These are phyloP conservation scores for Agapornis canus DNA, from an alignment of 2,797 vertebrate species.

Conservation along the genomic window DNA sequence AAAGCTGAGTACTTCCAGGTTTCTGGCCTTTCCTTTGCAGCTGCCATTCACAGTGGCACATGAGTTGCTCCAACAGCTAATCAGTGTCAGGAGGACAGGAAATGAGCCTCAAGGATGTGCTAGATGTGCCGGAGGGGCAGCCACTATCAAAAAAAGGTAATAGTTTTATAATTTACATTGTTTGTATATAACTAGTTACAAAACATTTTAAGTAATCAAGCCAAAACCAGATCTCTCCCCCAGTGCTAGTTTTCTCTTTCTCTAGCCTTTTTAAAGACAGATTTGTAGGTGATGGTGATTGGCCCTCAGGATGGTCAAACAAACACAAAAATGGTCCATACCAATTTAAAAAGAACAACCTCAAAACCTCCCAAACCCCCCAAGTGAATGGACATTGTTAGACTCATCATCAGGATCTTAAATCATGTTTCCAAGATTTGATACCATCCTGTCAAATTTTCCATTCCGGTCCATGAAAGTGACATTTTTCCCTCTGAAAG, in stretches of 20 bases:
- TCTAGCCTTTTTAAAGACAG: neutral
- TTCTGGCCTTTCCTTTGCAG: neutral
- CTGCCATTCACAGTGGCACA: neutral
- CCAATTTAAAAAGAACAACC: neutral
- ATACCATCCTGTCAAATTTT: neutral
- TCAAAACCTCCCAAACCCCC: neutral
- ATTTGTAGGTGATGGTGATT: neutral
- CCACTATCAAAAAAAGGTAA: neutral
- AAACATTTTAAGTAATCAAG: neutral
- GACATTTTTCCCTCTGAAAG: neutral
- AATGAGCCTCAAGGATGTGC: neutral
- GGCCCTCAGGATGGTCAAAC: neutral
- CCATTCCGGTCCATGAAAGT: neutral
- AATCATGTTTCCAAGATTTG: neutral
- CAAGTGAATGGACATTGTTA: neutral
- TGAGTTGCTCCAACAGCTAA: neutral
- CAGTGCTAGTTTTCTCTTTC: neutral
- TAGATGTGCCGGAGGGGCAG: neutral
- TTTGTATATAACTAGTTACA: neutral
- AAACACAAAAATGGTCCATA: neutral
- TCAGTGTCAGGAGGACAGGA: neutral
- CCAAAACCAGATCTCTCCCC: neutral
- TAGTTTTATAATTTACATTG: neutral
- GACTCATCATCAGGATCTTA: neutral
- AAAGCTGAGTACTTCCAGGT: neutral